Evolutionary conservation across 2,113 vertebrate genomes (phyloP), one percentile per base, ranked within the genome.

Genomic region (Lamprotornis superbus): DNA sequence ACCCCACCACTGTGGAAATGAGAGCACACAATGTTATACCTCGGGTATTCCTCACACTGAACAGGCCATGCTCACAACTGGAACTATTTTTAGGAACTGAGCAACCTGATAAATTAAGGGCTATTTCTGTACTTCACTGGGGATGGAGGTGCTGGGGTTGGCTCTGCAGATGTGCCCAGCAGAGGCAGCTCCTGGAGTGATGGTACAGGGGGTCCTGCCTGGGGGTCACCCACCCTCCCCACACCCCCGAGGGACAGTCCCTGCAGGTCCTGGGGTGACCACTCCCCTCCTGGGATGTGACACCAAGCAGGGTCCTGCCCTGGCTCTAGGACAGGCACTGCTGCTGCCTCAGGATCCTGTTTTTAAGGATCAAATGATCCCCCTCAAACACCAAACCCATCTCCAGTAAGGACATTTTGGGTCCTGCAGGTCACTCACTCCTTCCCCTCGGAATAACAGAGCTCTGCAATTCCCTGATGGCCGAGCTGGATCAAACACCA

Each of bases 31-130:
- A 8, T 11, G 6, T 7, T 7, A 10, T 0, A 24, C 47, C n/a
- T 21, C 0, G 5, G 35, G 35, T 0, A 1, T 1, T 16, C 61
- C 68, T 9, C 14, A 21, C 4, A 9, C 11, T 5, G 21, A 55
- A 25, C 71, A 18, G 52, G 40, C 69, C 56, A 3, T 0, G 4
- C 7, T 5, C 24, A 55, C 47, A 20, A 18, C 59, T 7, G 37
- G 19, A 15, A 15, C 11, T 39, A 67, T 37, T 77, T 89, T 83
- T 52, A 75, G 86, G 27, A 9, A 14, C 7, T 6, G 60, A 50
- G 50, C 5, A 5, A 40, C 23, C 76, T 9, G 22, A 31, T 42
- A 70, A 46, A 42, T 20, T 4, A 1, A 0, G 24, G 5, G 70
- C 20, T 24, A 39, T 7, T 20, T 77, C 25, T 17, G 74, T 23